Evolutionary conservation across 2,888 invertebrate species (phyloP).

Genomic region (Sphinx pinastri): DNA sequence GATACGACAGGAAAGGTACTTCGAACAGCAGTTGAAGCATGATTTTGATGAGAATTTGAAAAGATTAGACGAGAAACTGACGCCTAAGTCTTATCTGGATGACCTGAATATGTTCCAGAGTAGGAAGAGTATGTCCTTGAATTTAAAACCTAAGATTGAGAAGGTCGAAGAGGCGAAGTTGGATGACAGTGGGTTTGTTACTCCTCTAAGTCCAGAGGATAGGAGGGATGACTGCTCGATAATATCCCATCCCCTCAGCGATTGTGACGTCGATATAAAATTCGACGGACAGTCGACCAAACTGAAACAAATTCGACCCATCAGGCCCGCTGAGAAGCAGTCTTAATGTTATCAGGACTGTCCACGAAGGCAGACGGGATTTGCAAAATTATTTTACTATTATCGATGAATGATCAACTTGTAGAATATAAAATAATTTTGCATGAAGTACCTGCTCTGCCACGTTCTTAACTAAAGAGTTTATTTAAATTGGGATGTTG

Average conservation of each 20-base stretch:
- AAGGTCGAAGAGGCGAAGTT: constrained; percentile 41
- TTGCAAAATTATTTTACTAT: too few relatives aligned
- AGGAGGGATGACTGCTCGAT: constrained; percentile 70
- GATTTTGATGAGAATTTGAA: constrained; percentile 77
- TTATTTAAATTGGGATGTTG: too few relatives aligned
- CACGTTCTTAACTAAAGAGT: too few relatives aligned
- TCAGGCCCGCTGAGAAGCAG: constrained; percentile 39
- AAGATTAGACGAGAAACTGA: constrained; percentile 61
- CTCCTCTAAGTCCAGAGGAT: constrained; percentile 85
- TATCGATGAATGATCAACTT: too few relatives aligned
- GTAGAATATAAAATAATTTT: not conserved
- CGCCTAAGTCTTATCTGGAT: constrained; percentile 60
- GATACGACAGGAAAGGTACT: constrained; percentile 85
- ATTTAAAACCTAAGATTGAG: constrained; percentile 57
- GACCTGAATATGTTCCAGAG: constrained; percentile 66
- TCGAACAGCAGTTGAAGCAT: constrained; percentile 76
- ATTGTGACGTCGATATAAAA: constrained; percentile 91
- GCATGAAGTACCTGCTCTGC: not conserved
- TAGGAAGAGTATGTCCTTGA: constrained; percentile 69
- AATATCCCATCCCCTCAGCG: constrained; percentile 89
- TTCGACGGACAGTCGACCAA: constrained; percentile 91
- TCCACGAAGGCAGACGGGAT: too few relatives aligned
- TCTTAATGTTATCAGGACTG: not conserved
- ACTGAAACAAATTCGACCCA: constrained; percentile 88
- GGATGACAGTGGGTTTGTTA: constrained; percentile 86